Evolutionary conservation across 2,888 invertebrate genomes (phyloP).

Genomic region (Volucella bombylans): DNA sequence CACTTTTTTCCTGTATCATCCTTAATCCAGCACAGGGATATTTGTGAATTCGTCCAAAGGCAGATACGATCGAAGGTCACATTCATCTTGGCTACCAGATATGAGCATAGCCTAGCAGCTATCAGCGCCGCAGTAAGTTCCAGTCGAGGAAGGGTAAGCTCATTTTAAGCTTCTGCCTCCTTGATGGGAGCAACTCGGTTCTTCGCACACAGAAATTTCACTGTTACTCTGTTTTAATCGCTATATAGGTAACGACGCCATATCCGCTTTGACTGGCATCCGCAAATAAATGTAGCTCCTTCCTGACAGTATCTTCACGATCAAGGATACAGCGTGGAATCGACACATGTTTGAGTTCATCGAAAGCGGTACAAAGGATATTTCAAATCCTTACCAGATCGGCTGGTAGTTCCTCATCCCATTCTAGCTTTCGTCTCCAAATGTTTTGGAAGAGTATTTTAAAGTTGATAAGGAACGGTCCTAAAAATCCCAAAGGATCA

Average conservation of each 20-base stretch:
- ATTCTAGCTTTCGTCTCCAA: too few species aligned
- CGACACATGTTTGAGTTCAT: too few species aligned
- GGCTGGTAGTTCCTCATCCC: too few species aligned
- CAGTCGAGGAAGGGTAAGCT: not conserved
- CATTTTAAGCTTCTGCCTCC: not conserved
- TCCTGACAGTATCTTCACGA: too few species aligned
- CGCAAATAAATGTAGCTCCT: too few species aligned
- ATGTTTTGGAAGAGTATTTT: too few species aligned
- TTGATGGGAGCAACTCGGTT: not conserved
- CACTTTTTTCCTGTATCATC: slow-evolving; percentile 6
- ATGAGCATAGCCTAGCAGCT: not conserved
- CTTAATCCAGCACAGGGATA: slow-evolving; percentile 1
- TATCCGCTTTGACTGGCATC: not conserved
- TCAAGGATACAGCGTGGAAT: too few species aligned
- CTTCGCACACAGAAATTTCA: not conserved
- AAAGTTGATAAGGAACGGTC: too few species aligned
- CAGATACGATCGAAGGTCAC: not conserved
- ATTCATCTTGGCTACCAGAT: not conserved
- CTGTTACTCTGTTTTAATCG: not conserved
- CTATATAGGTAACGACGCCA: not conserved
- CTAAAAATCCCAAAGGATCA: too few species aligned
- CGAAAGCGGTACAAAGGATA: too few species aligned
- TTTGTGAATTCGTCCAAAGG: not conserved
- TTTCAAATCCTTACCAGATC: too few species aligned
- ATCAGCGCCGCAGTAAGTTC: not conserved